A percentile compares a stretch with the other conserved stretches of the same genome.
Conservation (phyloP, 2,797 vertebrate species). For the Melopsittacus undulatus region DNA sequence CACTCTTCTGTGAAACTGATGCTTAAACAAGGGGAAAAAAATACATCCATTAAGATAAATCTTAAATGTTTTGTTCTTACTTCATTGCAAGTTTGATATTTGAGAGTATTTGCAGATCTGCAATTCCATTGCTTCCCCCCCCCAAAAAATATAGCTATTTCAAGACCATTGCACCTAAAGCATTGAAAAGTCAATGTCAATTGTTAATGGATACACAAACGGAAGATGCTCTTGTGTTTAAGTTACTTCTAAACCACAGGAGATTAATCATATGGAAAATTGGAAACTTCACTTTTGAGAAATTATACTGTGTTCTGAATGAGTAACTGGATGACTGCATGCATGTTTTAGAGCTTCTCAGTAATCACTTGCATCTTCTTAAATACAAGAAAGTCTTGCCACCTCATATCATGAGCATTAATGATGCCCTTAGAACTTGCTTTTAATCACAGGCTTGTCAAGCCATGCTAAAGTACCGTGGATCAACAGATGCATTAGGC, state of each 20-base stretch:
- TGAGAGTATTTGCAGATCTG: background rate
- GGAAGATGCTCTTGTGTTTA: background rate
- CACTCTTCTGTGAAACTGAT: background rate
- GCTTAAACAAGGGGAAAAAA: background rate
- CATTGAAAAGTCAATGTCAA: background rate
- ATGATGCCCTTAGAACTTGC: background rate
- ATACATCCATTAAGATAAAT: background rate
- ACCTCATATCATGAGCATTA: background rate
- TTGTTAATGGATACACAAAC: background rate
- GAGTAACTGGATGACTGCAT: background rate
- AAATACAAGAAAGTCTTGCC: background rate
- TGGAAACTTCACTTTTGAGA: background rate
- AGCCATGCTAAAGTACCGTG: background rate
- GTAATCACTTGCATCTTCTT: background rate
- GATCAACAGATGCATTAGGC: background rate
- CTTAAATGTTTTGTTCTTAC: background rate
- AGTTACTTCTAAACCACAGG: background rate
- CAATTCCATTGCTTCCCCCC: background rate
- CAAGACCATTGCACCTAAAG: background rate
- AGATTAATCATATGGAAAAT: background rate
- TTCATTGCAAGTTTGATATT: background rate
- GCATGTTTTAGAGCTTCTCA: background rate
- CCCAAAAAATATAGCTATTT: background rate
- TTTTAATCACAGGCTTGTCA: conserved; percentile 24
- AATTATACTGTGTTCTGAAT: background rate